Base-by-base conservation (phyloP, 2,888 invertebrate species). In the Dicroscelio sp. region DNA sequence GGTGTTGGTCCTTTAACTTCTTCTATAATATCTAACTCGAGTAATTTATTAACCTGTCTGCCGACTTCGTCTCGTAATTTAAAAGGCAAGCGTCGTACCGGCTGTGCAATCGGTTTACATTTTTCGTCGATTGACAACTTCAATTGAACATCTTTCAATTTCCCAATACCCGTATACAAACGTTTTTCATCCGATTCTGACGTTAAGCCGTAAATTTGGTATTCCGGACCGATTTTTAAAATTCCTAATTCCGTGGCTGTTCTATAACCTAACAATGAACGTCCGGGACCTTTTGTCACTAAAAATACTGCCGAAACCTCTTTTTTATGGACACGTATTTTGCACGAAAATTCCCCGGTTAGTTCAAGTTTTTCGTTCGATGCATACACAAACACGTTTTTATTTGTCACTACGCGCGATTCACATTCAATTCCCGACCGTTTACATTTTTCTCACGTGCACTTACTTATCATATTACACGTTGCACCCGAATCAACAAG, bases 61-160 rank as follows among this genome's bases (percentile, higher is more conserved):
- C 82, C 92, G 30, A 94, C 63, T 83, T 88, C 55, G 43, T 38
- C 43, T 6, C 43, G 43, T 38, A 38, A 38, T 38, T 38, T 38
- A 14, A 38, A 38, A 90, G 85, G n/a, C n/a, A n/a, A n/a, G n/a
- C n/a, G n/a, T n/a, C n/a, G n/a, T n/a, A n/a, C n/a, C n/a, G n/a
- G n/a, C 63, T 93, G 93, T 10, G 90, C 92, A 14, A 93, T 79
- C 23, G 88, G 92, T 43, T 25, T 25, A 31, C 86, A 27, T 12
- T 67, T 48, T 79, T 90, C 65, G 78, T 95, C 93, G 31, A 96
- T 95, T 0, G 94, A 92, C 5, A 95, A 89, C 25, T 93, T 84
- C 1, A 95, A 79, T 23, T 90, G 23, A 43, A 95, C 76, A 78
- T 94, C 90, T 86, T 95, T 95, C 69, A 95, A 94, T 93, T 96